phyloP scores from a whole-genome alignment of 1,140 invertebrate species.

The Lordiphosa collinella region DNA sequence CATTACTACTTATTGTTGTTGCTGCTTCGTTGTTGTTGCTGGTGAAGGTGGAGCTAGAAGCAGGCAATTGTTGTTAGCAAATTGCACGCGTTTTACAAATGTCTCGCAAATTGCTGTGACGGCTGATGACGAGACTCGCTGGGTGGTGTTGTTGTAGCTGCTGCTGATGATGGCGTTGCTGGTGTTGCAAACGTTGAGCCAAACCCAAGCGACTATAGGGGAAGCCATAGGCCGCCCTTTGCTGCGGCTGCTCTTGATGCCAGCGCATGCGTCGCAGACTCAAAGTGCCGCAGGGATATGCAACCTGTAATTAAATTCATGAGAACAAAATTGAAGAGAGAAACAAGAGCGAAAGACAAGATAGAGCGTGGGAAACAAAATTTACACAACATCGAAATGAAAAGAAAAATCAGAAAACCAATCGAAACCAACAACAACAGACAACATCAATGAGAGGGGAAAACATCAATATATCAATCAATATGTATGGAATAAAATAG shows the following conservation, averaged over 20 bases:
- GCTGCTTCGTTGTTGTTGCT: constrained; percentile 17
- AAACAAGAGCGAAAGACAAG: constrained; percentile 33
- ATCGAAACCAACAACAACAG: constrained; percentile 24
- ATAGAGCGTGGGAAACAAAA: constrained; percentile 15
- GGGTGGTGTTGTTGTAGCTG: constrained; percentile 12
- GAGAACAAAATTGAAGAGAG: constrained; percentile 39
- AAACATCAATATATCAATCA: constrained; percentile 31
- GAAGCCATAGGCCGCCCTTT: not conserved
- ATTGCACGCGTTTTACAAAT: constrained; percentile 51
- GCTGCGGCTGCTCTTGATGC: constrained; percentile 32
- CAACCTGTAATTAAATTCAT: constrained; percentile 51
- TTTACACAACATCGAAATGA: constrained; percentile 37
- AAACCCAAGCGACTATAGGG: constrained; percentile 5
- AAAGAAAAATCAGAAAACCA: constrained; percentile 11
- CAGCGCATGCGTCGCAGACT: constrained; percentile 62
- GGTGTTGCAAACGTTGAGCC: constrained; percentile 34
- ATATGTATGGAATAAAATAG: constrained; percentile 11
- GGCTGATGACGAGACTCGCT: constrained; percentile 26
- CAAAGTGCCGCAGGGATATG: constrained; percentile 48
- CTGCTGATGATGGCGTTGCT: constrained; percentile 10
- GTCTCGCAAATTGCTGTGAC: constrained; percentile 56
- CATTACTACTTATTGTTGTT: constrained; percentile 46
- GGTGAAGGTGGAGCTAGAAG: constrained; percentile 29
- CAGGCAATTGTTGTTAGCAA: constrained; percentile 70
- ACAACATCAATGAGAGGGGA: constrained; percentile 50